These are phyloP conservation scores for Daboia siamensis DNA, from an alignment of 2,113 vertebrate genomes.

Conservation along the genomic window DNA sequence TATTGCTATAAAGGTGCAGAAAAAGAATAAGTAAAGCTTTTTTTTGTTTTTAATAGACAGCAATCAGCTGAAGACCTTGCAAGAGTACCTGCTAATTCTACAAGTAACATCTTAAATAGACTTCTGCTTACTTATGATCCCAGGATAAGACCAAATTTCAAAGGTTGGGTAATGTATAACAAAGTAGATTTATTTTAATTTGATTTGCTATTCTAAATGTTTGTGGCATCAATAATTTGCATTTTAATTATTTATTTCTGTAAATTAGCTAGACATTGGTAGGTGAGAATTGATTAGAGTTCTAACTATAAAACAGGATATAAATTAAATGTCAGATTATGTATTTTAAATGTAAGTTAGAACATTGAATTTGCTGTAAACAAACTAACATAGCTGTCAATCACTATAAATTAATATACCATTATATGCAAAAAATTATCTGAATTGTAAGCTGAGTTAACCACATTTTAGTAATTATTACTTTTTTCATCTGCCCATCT, in stretches of 20 bases:
- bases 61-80: conserved; percentile 93
- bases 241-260: not conserved
- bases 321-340: not conserved
- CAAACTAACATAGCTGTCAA: not conserved
- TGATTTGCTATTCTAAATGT: not conserved
- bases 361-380: not conserved
- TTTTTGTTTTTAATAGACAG: conserved; percentile 72
- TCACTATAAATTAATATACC: not conserved
- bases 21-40: not conserved
- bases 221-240: not conserved
- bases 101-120: conserved; percentile 95
- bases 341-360: not conserved
- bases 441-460: not conserved
- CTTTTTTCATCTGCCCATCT: not conserved
- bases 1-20: not conserved
- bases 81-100: conserved; percentile 89
- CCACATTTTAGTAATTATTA: not conserved
- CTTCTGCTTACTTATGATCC: conserved; percentile 93
- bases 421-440: not conserved
- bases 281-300: not conserved
- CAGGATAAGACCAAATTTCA: conserved; percentile 97
- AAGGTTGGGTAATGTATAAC: conserved; percentile 77
- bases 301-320: not conserved
- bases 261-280: not conserved
- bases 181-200: conserved; percentile 7